Evolutionary conservation across 2,113 vertebrate genomes (phyloP), one percentile per base, ranked within the genome.

Genomic region (Marcusenius ussheri): DNA sequence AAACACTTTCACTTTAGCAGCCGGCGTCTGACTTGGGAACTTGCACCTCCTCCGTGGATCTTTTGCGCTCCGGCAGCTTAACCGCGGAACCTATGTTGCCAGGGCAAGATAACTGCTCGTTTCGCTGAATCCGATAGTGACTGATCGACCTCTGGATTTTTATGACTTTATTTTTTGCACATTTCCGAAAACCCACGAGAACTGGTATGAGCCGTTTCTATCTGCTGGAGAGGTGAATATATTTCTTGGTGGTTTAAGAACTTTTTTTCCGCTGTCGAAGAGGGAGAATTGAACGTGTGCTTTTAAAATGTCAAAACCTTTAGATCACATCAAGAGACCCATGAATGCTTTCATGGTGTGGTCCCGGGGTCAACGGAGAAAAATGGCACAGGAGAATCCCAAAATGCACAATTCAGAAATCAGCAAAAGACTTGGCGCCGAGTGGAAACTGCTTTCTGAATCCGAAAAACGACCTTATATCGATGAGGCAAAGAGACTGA

Each of bases 271-370:
- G 89, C 90, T 91, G 56, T 92, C 91, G 90, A 90, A 87, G 91
- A 74, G 62, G 89, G 91, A 92, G 90, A 93, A 91, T 91, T 93
- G 92, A 93, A 92, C 90, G 89, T 70, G 39, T 35, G 89, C 90
- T 90, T 90, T 89, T 66, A 94, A 93, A 87, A 99, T 99, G 98
- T 99, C 98, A 93, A 99, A 99, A 94, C 98, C 98, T 50, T 97
- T 96, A 91, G 98, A 99, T 95, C 98, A 99, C 93, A 99, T 99
- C 97, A 99, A 99, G 95, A 96, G 98, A 95, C 98, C 98, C 95
- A 99, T 99, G 98, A 99, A 99, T 93, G 98, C 98, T 90, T 99
- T 99, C 97, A 99, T 99, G 98, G 98, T 99, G 7, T 99, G 98
- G 98, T 99, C 98, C 93, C 96, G 98, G 91, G 98, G 98, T 92